Evolutionary conservation across 53 echinoderm and acorn worm species (phyloP).

Genomic region (Arbacia lixula): DNA sequence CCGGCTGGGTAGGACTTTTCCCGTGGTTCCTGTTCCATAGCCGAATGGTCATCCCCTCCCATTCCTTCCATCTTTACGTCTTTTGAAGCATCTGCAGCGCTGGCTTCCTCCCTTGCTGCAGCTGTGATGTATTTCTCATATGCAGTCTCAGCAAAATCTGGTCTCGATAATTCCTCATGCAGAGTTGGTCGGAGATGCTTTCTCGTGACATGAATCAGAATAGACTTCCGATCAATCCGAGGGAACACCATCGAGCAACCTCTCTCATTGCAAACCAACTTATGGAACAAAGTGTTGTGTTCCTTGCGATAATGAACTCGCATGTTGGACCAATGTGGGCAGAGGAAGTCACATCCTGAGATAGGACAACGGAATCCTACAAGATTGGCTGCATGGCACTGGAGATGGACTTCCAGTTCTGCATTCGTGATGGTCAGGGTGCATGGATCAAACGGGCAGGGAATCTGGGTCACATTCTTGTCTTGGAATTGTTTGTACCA

Average conservation of each 20-base stretch:
- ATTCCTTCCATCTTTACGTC: background rate
- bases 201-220: slow-evolving; percentile 67
- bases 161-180: slow-evolving; percentile 7
- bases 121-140: slow-evolving; percentile 8
- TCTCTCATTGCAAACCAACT: slow-evolving; percentile 61
- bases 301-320: slow-evolving; percentile 70
- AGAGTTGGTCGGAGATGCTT: slow-evolving; percentile 71
- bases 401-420: slow-evolving; percentile 68
- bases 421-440: slow-evolving; percentile 39
- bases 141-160: background rate
- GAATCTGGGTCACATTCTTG: slow-evolving; percentile 45
- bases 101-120: slow-evolving; percentile 2
- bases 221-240: slow-evolving; percentile 54
- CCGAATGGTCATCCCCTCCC: background rate
- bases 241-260: slow-evolving; percentile 59
- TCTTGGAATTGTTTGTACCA: slow-evolving; percentile 66
- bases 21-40: background rate
- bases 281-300: slow-evolving; percentile 60
- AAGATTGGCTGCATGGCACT: slow-evolving; percentile 76
- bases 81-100: background rate
- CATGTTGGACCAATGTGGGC: slow-evolving; percentile 88
- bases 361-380: slow-evolving; percentile 81
- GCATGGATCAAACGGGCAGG: slow-evolving; percentile 47
- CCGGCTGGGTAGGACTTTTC: background rate
- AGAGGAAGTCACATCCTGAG: slow-evolving; percentile 58